These are phyloP conservation scores for Arion vulgaris DNA, from an alignment of 1,140 invertebrate genomes.

Conservation along the genomic window DNA sequence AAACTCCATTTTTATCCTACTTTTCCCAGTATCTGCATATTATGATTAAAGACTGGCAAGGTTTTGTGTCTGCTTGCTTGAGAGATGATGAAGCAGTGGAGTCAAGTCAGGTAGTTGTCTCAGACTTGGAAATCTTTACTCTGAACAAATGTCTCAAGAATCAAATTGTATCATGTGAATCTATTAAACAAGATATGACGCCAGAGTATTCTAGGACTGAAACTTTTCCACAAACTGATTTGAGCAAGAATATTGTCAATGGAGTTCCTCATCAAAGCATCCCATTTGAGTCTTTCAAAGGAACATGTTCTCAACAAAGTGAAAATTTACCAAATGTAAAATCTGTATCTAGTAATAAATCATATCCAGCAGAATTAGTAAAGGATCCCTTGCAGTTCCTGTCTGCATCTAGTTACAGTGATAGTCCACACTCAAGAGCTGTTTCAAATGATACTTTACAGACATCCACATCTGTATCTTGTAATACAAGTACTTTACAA, in stretches of 20 bases:
- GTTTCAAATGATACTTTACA: not conserved
- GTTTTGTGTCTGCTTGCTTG: not conserved
- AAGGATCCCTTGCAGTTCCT: not conserved
- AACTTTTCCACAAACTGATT: not conserved
- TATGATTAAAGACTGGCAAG: not conserved
- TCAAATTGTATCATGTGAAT: not conserved
- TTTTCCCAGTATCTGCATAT: conserved; percentile 20
- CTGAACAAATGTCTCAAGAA: not conserved
- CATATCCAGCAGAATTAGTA: not conserved
- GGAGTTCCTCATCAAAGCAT: not conserved
- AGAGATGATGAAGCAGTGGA: too few relatives aligned
- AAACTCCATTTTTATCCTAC: conserved; percentile 28
- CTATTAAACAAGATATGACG: not conserved
- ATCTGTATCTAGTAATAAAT: not conserved
- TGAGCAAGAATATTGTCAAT: not conserved
- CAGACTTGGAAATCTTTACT: not conserved
- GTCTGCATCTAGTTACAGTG: too few relatives aligned
- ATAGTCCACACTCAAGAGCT: not conserved
- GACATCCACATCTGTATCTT: not conserved
- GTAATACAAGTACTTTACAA: too few relatives aligned
- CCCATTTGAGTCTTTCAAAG: not conserved
- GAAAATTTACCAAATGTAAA: not conserved
- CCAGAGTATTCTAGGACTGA: not conserved
- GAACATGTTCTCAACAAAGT: not conserved
- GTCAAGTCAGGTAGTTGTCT: not conserved